Conservation (phyloP, 2,888 invertebrate species). For the Macrosoma leucophasiata region DNA sequence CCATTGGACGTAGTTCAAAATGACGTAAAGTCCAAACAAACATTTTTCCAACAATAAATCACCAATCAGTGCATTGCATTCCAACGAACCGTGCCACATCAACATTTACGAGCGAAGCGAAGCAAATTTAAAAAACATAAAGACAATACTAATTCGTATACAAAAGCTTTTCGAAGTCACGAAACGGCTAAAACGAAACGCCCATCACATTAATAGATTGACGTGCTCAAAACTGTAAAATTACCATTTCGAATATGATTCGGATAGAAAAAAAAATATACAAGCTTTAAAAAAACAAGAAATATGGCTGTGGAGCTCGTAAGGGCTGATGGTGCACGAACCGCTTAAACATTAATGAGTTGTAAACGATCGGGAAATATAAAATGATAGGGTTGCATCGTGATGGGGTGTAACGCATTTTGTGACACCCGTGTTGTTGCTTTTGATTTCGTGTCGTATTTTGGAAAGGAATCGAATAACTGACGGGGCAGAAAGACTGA, state of each 20-base stretch:
- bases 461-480: too few relatives aligned
- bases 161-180: conserved; percentile 51
- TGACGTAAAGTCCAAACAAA: neutral
- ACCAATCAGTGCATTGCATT: conserved; percentile 34
- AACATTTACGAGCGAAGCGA: conserved; percentile 35
- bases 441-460: too few relatives aligned
- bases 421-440: too few relatives aligned
- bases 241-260: conserved; percentile 60
- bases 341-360: conserved; percentile 49
- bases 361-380: conserved; percentile 37
- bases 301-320: conserved; percentile 46
- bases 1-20: too few relatives aligned
- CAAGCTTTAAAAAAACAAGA: conserved; percentile 32
- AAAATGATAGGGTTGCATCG: conserved; percentile 7
- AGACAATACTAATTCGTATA: conserved; percentile 43
- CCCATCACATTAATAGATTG: conserved; percentile 65
- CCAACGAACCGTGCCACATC: conserved; percentile 33
- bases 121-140: conserved; percentile 32
- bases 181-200: conserved; percentile 47
- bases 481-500: too few relatives aligned
- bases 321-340: conserved; percentile 48
- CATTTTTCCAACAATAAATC: conserved; percentile 36
- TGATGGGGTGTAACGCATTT: conserved; percentile 18
- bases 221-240: conserved; percentile 73
- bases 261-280: conserved; percentile 48